A percentile compares a stretch with the other conserved stretches of the same genome.
These are phyloP conservation scores for Thamnophis sirtalis DNA, from an alignment of 2,113 vertebrate genomes.

Conservation along the genomic window DNA sequence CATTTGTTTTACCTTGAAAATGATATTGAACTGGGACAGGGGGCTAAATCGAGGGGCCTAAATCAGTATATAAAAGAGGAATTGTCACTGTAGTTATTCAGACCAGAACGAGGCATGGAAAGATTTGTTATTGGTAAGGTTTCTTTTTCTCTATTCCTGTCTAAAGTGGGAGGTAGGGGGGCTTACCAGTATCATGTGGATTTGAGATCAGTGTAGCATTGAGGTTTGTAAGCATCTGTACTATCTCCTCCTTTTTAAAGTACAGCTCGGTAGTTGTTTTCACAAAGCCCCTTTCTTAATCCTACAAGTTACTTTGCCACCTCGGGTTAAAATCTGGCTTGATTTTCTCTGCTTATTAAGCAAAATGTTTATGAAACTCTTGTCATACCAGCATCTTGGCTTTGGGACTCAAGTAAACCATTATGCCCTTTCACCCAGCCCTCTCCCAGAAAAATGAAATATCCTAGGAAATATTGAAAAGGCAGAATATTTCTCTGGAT, in stretches of 20 bases:
- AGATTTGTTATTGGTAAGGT: neutral
- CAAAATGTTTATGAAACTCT: neutral
- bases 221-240: neutral
- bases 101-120: neutral
- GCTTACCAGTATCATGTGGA: neutral
- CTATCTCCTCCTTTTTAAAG: neutral
- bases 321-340: neutral
- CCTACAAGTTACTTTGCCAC: neutral
- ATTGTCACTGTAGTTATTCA: neutral
- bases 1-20: slow-evolving; percentile 25
- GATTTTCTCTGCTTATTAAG: neutral
- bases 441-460: too few relatives aligned
- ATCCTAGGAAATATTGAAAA: too few relatives aligned
- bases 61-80: neutral
- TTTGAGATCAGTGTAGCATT: neutral
- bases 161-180: neutral
- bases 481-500: too few relatives aligned
- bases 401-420: neutral
- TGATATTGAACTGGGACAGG: neutral
- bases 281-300: neutral
- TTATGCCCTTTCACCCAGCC: too few relatives aligned
- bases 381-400: neutral
- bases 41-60: neutral
- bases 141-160: neutral
- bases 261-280: neutral